Conservation (phyloP, 2,888 invertebrate genomes). For the Strigamia transsilvanica region DNA sequence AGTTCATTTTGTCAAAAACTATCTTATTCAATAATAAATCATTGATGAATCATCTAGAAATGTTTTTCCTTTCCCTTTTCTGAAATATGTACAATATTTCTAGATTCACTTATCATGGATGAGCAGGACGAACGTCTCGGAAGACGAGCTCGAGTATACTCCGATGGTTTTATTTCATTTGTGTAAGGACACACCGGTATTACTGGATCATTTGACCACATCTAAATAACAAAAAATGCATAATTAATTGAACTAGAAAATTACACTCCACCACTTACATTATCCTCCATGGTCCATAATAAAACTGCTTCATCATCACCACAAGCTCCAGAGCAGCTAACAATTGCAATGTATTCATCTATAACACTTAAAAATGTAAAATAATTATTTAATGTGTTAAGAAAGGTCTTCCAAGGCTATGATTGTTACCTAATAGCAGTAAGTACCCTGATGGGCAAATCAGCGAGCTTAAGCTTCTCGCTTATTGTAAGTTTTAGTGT, state of each 20-base stretch:
- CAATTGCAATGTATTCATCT: conserved; percentile 62
- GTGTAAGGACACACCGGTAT: conserved; percentile 63
- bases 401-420: too few species aligned
- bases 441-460: conserved; percentile 66
- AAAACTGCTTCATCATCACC: conserved; percentile 68
- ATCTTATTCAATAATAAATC: neutral
- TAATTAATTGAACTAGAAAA: neutral
- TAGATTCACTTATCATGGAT: neutral
- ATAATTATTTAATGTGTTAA: neutral
- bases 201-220: conserved; percentile 65
- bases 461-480: conserved; percentile 67
- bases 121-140: conserved; percentile 56
- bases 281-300: conserved; percentile 65
- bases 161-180: conserved; percentile 62
- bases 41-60: too few species aligned
- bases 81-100: neutral
- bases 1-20: too few species aligned
- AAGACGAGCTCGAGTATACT: conserved; percentile 57
- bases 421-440: conserved; percentile 14
- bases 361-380: neutral
- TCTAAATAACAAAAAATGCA: conserved; percentile 56
- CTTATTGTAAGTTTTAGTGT: conserved; percentile 63
- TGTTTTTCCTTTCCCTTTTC: neutral
- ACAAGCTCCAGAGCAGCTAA: conserved; percentile 67
- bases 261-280: neutral